Evolutionary conservation across 2,113 vertebrate genomes (phyloP).

Genomic region (Gallinago jamesoni): DNA sequence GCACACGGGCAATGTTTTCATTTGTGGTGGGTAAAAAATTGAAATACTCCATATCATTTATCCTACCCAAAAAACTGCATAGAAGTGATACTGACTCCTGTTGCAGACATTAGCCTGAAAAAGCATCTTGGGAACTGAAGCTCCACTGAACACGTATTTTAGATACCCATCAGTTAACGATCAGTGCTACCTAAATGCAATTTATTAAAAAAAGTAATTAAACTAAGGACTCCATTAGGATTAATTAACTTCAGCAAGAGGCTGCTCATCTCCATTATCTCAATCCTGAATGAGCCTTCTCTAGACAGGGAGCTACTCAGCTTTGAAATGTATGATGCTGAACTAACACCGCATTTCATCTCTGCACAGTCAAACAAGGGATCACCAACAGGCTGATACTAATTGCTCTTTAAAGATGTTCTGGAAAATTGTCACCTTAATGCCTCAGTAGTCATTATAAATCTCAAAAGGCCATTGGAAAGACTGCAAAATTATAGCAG

Average conservation of each 20-base stretch:
- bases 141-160: background rate
- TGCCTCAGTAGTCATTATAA: background rate
- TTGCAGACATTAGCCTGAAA: background rate
- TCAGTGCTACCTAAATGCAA: background rate
- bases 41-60: background rate
- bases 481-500: background rate
- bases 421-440: background rate
- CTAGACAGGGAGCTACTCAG: background rate
- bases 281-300: background rate
- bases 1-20: background rate
- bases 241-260: background rate
- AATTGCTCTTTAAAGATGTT: background rate
- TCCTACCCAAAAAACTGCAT: background rate
- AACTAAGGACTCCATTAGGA: background rate
- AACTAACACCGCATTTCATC: background rate
- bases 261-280: background rate
- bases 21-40: background rate
- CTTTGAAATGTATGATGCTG: background rate
- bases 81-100: background rate
- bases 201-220: background rate
- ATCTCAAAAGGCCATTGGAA: background rate
- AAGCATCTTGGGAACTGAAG: background rate
- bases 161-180: background rate
- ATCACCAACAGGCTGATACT: background rate
- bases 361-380: background rate